These are phyloP conservation scores for Lophotis ruficrista DNA, from an alignment of 2,113 vertebrate species.

Conservation along the genomic window DNA sequence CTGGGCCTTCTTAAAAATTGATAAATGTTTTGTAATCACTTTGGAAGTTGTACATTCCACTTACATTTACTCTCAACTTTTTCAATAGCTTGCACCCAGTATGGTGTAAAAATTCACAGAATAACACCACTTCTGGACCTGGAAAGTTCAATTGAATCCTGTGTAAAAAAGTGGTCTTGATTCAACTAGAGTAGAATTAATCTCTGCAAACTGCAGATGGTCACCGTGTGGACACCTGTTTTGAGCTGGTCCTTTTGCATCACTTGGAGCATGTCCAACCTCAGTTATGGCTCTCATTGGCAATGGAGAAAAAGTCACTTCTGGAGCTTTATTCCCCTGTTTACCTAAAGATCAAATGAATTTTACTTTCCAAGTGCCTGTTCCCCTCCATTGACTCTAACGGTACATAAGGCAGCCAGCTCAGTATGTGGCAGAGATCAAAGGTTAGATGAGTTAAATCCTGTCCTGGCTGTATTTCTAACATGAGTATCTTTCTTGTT, in stretches of 20 bases:
- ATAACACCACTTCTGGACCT: not conserved
- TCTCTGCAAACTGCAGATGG: not conserved
- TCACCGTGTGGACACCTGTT: not conserved
- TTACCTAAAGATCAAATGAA: conserved; percentile 14
- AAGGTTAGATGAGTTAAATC: not conserved
- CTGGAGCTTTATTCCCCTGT: not conserved
- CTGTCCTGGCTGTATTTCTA: not conserved
- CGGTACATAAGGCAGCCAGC: not conserved
- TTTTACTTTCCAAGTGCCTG: not conserved
- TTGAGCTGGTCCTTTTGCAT: not conserved
- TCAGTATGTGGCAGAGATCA: not conserved
- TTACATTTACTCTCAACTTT: not conserved
- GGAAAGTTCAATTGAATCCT: not conserved
- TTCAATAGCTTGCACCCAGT: not conserved
- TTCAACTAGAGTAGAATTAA: not conserved
- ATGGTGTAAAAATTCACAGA: not conserved
- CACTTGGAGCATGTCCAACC: not conserved
- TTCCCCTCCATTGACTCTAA: not conserved
- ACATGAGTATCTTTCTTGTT: not conserved
- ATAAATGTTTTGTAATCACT: not conserved
- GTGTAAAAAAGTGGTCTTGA: not conserved
- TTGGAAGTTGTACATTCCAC: not conserved
- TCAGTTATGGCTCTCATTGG: not conserved
- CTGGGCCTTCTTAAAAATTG: not conserved
- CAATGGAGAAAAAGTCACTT: not conserved